phyloP scores from a whole-genome alignment of 2,888 invertebrate species.

The Poecilobothrus nobilitatus region DNA sequence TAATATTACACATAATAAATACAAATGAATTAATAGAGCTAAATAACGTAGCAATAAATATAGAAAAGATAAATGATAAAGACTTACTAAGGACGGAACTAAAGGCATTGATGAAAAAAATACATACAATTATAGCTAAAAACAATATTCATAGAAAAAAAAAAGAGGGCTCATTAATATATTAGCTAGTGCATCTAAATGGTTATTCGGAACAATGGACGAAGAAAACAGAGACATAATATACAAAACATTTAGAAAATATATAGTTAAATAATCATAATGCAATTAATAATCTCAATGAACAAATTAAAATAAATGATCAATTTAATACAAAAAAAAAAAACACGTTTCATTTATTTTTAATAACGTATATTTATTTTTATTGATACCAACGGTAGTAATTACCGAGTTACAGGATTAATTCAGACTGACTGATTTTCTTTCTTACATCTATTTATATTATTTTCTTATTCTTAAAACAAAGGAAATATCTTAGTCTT shows the following conservation, averaged over 20 bases:
- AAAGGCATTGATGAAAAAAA: conserved; percentile 11
- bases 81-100: neutral
- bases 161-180: neutral
- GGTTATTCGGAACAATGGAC: too few relatives aligned
- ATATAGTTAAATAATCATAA: conserved; percentile 16
- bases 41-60: conserved; percentile 15
- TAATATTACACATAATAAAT: conserved; percentile 20
- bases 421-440: too few relatives aligned
- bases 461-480: too few relatives aligned
- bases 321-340: too few relatives aligned
- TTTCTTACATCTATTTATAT: too few relatives aligned
- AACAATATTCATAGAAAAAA: neutral
- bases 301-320: conserved; percentile 9
- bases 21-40: conserved; percentile 18
- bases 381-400: too few relatives aligned
- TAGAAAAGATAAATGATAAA: conserved; percentile 14
- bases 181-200: neutral
- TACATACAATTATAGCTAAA: conserved; percentile 12
- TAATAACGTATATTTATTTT: too few relatives aligned
- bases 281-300: neutral
- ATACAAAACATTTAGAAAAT: neutral
- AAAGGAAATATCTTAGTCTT: too few relatives aligned
- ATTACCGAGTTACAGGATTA: too few relatives aligned
- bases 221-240: neutral
- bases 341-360: too few relatives aligned